phyloP scores from a whole-genome alignment of 1,140 invertebrate genomes.

The Holcopasites calliopsidis region DNA sequence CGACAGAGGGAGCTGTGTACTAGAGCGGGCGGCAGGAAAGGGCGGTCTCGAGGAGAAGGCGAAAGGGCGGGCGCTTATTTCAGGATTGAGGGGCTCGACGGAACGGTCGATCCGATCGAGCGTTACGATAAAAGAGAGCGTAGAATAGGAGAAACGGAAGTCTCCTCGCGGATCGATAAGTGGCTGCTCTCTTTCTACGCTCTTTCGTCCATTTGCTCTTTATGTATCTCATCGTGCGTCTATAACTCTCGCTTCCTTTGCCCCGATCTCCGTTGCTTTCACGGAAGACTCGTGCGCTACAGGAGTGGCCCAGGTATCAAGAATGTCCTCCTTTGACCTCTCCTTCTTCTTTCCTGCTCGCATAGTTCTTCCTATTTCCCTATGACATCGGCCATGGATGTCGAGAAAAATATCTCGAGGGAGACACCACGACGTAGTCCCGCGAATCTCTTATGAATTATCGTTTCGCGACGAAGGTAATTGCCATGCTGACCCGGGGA shows the following conservation, averaged over 20 bases:
- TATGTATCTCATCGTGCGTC: neutral
- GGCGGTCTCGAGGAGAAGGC: slow-evolving; percentile 5
- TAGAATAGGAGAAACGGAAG: slow-evolving; percentile 55
- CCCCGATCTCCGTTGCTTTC: neutral
- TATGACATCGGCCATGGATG: neutral
- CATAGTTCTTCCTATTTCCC: neutral
- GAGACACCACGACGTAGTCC: neutral
- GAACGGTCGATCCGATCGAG: slow-evolving; percentile 57
- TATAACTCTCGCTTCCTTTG: neutral
- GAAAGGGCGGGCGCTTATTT: slow-evolving; percentile 43
- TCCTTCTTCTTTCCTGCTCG: neutral
- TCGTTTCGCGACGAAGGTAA: slow-evolving; percentile 23
- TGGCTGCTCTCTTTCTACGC: slow-evolving; percentile 6
- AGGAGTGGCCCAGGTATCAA: slow-evolving; percentile 14
- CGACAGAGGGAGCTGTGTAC: slow-evolving; percentile 23
- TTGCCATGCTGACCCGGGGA: neutral
- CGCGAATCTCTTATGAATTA: slow-evolving; percentile 35
- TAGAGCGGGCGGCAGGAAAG: slow-evolving; percentile 27
- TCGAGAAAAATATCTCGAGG: slow-evolving; percentile 36
- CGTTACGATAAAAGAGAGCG: slow-evolving; percentile 53
- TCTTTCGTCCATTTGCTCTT: neutral
- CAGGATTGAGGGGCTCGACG: slow-evolving; percentile 44
- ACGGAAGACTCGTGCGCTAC: slow-evolving; percentile 5
- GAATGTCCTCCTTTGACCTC: neutral
- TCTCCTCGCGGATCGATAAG: slow-evolving; percentile 49